phyloP scores from a whole-genome alignment of 2,113 vertebrate genomes.

The Pachypanchax playfairii region DNA sequence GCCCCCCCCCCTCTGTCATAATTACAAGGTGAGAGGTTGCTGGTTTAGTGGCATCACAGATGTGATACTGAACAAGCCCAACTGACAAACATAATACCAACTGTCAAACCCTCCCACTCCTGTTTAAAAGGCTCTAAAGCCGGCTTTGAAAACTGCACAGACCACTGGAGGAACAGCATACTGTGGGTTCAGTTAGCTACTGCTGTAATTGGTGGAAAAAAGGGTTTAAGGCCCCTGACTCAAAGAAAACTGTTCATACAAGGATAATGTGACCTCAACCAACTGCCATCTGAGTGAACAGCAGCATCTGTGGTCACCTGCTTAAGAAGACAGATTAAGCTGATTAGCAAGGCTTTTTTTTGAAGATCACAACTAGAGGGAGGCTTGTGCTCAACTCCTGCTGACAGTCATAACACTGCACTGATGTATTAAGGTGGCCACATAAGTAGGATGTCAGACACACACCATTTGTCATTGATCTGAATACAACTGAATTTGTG shows the following conservation, averaged over 20 bases:
- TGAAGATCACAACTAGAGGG: conserved; percentile 64
- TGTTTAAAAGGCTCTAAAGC: not conserved
- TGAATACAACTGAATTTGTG: not conserved
- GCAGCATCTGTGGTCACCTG: conserved; percentile 53
- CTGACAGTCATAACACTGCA: conserved; percentile 25
- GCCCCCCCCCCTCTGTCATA: not conserved
- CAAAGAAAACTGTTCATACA: conserved; percentile 26
- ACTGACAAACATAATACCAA: too few species aligned
- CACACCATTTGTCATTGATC: not conserved
- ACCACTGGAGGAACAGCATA: not conserved
- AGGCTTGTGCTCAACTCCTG: conserved; percentile 58
- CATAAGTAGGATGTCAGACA: not conserved
- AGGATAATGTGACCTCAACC: conserved; percentile 46
- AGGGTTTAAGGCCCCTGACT: conserved; percentile 10
- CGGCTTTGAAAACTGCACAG: not conserved
- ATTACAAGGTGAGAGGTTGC: not conserved
- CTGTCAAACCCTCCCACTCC: too few species aligned
- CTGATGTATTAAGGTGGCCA: conserved; percentile 20
- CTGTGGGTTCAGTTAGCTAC: not conserved
- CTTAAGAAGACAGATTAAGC: conserved; percentile 69
- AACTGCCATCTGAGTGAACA: conserved; percentile 40
- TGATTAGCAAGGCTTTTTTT: conserved; percentile 65
- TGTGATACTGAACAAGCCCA: too few species aligned
- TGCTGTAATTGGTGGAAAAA: conserved; percentile 13
- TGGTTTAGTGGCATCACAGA: not conserved